phyloP scores from a whole-genome alignment of 2,888 invertebrate genomes.

The Hydriomena furcata region DNA sequence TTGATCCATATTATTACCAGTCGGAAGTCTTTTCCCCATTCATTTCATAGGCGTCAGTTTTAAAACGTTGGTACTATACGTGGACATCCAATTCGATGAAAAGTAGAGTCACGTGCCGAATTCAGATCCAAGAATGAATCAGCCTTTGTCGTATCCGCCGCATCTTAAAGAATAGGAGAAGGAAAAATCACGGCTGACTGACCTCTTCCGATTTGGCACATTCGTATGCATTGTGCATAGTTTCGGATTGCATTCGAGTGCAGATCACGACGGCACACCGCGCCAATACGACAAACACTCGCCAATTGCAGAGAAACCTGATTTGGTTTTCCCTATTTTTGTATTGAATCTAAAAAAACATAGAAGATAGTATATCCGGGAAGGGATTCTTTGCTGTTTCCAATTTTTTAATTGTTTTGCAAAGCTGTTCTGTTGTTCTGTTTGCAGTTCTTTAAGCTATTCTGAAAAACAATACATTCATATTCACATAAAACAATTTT shows the following conservation, averaged over 20 bases:
- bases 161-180: slow-evolving; percentile 47
- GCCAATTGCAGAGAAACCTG: slow-evolving; percentile 61
- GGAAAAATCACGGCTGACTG: slow-evolving; percentile 66
- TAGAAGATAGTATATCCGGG: slow-evolving; percentile 5
- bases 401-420: slow-evolving; percentile 17
- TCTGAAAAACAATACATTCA: neutral
- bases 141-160: slow-evolving; percentile 52
- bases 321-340: slow-evolving; percentile 57
- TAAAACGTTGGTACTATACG: neutral
- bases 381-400: slow-evolving; percentile 12
- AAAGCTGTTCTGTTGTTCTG: slow-evolving; percentile 4
- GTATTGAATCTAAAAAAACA: slow-evolving; percentile 47
- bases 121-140: slow-evolving; percentile 49
- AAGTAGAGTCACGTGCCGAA: slow-evolving; percentile 38
- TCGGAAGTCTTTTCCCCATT: too few relatives aligned
- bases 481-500: neutral
- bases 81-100: slow-evolving; percentile 8
- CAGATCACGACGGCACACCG: slow-evolving; percentile 58
- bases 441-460: slow-evolving; percentile 12
- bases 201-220: slow-evolving; percentile 49
- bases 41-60: too few relatives aligned
- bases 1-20: too few relatives aligned
- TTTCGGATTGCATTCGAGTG: slow-evolving; percentile 55
- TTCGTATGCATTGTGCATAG: slow-evolving; percentile 72
- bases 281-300: slow-evolving; percentile 70